Percentiles rank a stretch among this genome's conserved stretches.
Conservation (phyloP, 92 coral and sea anemone species). For the Umimayanthus chanpuru region DNA sequence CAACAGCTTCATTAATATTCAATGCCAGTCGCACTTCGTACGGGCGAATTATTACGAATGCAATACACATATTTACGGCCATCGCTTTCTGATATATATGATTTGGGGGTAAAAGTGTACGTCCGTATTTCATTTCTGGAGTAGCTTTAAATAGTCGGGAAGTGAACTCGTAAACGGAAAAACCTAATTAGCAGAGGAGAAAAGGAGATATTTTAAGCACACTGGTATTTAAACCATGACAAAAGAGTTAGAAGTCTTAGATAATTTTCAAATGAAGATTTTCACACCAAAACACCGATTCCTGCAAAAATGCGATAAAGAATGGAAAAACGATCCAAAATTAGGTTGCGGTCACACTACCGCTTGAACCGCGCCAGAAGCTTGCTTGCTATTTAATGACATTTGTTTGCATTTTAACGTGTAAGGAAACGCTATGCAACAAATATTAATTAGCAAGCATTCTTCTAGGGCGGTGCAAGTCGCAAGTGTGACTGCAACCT, state of each 20-base stretch:
- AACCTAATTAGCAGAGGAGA: too few species aligned
- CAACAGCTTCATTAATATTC: too few species aligned
- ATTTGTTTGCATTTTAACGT: too few species aligned
- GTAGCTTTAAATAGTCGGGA: not conserved
- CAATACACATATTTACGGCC: not conserved
- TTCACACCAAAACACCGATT: too few species aligned
- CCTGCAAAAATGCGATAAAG: too few species aligned
- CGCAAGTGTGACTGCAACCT: slow-evolving; percentile 9
- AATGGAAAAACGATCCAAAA: not conserved
- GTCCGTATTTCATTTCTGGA: not conserved
- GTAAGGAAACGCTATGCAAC: not conserved
- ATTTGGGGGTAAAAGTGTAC: not conserved
- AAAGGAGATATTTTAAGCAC: too few species aligned
- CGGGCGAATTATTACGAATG: not conserved
- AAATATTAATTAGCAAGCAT: not conserved
- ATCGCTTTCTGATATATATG: not conserved
- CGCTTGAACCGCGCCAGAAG: not conserved
- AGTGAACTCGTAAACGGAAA: not conserved
- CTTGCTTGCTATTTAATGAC: too few species aligned
- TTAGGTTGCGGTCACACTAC: not conserved
- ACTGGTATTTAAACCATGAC: too few species aligned
- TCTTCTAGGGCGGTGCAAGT: not conserved
- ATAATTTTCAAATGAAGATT: too few species aligned
- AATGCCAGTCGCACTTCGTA: too few species aligned
- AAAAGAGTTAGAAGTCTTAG: too few species aligned